These are phyloP conservation scores for Saturnia japonica DNA, from an alignment of 2,888 invertebrate genomes.

Conservation along the genomic window DNA sequence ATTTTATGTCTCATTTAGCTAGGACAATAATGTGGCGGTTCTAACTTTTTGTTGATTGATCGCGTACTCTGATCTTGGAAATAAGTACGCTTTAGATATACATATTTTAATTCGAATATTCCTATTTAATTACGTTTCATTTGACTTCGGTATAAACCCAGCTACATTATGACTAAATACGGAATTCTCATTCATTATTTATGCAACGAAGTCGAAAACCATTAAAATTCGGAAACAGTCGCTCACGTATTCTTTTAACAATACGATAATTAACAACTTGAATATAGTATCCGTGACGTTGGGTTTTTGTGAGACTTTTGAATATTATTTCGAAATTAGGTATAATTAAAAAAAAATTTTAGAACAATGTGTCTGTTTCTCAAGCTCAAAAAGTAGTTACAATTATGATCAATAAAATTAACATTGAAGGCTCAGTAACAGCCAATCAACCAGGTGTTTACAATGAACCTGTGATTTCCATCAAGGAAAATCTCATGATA, in stretches of 20 bases:
- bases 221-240: constrained; percentile 1
- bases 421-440: too few species aligned
- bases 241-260: constrained; percentile 7
- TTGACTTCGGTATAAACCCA: not conserved
- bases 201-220: not conserved
- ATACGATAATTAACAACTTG: constrained; percentile 5
- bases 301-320: not conserved
- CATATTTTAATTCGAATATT: not conserved
- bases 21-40: not conserved
- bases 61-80: not conserved
- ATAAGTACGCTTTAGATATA: not conserved
- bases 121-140: not conserved
- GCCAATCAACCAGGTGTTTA: too few species aligned
- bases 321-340: not conserved
- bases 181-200: not conserved
- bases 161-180: not conserved
- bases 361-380: not conserved
- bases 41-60: not conserved
- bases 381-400: not conserved
- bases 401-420: too few species aligned
- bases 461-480: not conserved
- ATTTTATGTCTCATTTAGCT: not conserved
- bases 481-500: not conserved
- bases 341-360: not conserved
- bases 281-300: not conserved